Conservation (phyloP, 2,113 vertebrate genomes). For the Catharus fuscescens region DNA sequence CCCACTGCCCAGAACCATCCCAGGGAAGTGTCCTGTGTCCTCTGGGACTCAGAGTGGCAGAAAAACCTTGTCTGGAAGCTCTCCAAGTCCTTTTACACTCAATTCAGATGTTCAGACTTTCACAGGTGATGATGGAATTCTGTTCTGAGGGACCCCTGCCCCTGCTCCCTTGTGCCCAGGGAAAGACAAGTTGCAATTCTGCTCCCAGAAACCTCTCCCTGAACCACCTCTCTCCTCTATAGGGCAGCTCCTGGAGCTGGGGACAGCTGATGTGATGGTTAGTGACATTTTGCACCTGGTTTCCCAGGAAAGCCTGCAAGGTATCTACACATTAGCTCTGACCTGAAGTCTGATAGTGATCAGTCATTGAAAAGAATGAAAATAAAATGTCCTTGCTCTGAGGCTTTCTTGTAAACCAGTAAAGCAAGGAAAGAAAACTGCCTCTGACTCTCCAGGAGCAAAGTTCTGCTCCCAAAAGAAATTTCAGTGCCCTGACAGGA, state of each 20-base stretch:
- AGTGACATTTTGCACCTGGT: constrained; percentile 30
- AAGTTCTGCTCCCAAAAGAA: neutral
- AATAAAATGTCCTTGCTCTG: neutral
- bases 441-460: neutral
- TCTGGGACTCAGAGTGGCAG: neutral
- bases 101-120: neutral
- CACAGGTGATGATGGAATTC: neutral
- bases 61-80: neutral
- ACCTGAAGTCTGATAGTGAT: neutral
- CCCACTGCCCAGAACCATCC: neutral
- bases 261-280: neutral
- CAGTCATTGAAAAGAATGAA: neutral
- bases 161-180: neutral
- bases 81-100: neutral
- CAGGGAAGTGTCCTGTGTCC: neutral
- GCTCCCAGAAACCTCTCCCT: neutral
- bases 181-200: neutral
- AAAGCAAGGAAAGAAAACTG: neutral
- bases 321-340: neutral
- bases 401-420: neutral
- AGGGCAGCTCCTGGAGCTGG: neutral
- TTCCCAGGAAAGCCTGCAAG: neutral
- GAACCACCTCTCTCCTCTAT: neutral
- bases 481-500: neutral
- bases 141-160: neutral